Conservation (phyloP, 2,113 vertebrate species). For the Myodes glareolus region DNA sequence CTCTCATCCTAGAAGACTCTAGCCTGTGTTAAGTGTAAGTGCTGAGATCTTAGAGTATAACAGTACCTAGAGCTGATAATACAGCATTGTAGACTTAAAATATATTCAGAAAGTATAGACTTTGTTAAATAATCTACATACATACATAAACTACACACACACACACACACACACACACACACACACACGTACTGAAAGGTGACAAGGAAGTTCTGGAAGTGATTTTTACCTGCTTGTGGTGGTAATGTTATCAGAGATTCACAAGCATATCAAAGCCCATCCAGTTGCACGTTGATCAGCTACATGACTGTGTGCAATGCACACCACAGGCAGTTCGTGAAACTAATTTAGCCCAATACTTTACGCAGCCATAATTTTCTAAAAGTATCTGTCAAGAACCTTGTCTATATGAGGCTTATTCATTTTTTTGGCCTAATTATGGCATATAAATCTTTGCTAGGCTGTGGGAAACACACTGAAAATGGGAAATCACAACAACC, state of each 20-base stretch:
- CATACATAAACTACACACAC: neutral
- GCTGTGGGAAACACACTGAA: neutral
- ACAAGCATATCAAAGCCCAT: neutral
- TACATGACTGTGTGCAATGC: neutral
- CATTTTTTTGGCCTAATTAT: neutral
- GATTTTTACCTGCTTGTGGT: neutral
- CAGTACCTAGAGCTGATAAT: neutral
- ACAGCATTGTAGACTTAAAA: neutral
- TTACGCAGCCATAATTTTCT: neutral
- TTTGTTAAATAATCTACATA: neutral
- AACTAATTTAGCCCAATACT: neutral
- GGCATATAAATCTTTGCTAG: neutral
- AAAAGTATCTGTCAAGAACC: neutral
- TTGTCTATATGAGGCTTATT: neutral
- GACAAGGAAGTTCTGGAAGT: neutral
- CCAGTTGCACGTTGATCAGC: too few relatives aligned
- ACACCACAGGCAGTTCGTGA: neutral
- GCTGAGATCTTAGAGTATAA: neutral
- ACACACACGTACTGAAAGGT: neutral
- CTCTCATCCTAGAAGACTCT: neutral
- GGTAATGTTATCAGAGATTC: neutral
- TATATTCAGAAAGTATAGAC: neutral
- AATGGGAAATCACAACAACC: neutral
- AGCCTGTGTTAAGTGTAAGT: neutral
- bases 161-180: neutral